Base-by-base conservation (phyloP, 2,797 vertebrate species). In the Holocentrus rufus region DNA sequence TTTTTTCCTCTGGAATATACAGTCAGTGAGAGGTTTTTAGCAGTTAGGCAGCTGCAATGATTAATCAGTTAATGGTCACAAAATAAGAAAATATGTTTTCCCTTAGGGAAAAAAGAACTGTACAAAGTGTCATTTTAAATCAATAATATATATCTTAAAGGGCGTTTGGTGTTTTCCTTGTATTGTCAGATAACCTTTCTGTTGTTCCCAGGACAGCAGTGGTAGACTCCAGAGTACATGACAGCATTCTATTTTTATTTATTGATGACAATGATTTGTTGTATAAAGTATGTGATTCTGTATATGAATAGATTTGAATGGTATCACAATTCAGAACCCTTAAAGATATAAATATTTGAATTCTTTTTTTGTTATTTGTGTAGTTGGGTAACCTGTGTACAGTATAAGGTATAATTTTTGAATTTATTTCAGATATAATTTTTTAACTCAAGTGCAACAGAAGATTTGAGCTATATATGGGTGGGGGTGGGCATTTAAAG, bases 221-320 rank as follows among this genome's bases (percentile, higher is more conserved):
- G 90, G 92, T 94, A 94, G 92, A 91, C 84, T 92, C 89, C 91
- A 93, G 90, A 93, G 89, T 91, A 92, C 90, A 92, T 84, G 85
- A 93, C 89, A 92, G 87, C 93, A 91, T 92, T 94, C 91, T 95
- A 94, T 95, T 95, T 95, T 94, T 95, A 94, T 95, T 94, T 94
- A 95, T 94, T 94, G 90, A 93, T 81, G 85, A 93, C 75, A 54
- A 88, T 74, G 76, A 92, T 91, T 92, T 92, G 89, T 93, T 95
- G 93, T 95, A 92, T 84, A 92, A 93, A 93, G 90, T 79, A 89
- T 80, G 91, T 93, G 91, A 93, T 91, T 91, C 92, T 95, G 92
- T 94, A 93, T 93, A 92, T 92, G 88, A 89, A 93, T 94, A 94
- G 91, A 85, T 93, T 93, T 92, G 88, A 93, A 93, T 90, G 88